Base-by-base conservation (phyloP, 2,113 vertebrate genomes). In the Hypomesus transpacificus region DNA sequence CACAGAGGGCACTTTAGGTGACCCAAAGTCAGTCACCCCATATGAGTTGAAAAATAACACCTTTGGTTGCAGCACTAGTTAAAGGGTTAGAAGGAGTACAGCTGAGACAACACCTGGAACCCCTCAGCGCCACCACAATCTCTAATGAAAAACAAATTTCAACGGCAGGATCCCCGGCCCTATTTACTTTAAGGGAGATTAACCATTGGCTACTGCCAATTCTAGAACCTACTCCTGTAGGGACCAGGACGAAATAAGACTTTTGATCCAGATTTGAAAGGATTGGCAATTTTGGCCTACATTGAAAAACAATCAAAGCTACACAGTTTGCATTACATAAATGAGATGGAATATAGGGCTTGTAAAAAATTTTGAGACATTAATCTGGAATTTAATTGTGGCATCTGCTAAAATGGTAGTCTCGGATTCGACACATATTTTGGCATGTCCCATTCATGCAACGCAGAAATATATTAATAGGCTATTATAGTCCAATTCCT, bases 71-170 rank as follows among this genome's bases (percentile, higher is more conserved):
- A n/a, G 14, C 17, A 22, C 50, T 76, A 82, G 77, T 88, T 85
- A 87, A 79, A 82, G 73, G 72, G 77, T 73, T 68, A 52, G 79
- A 73, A 58, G 22, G 31, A 18, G 4, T 75, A 26, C 82, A 89
- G 88, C 82, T 85, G 80, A 86, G 78, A 76, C 66, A 82, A 88
- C 90, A 92, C 88, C 90, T 91, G 90, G 90, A 89, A 86, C 81
- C 80, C 78, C 82, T 90, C 89, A 87, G 79, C 79, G 73, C 81
- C 75, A 76, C 85, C 81, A 80, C 76, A 76, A 77, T 82, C 75
- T 52, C 84, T 87, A 86, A 87, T 87, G 83, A 89, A 90, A 90
- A 90, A 86, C 87, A 90, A 89, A 87, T 91, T 86, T 89, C 88
- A 84, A 75, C 78, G 76, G 18, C 60, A 62, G 65, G 75, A 53